Evolutionary conservation across 2,797 vertebrate genomes (phyloP), one percentile per base, ranked within the genome.

Genomic region (Cetoscarus ocellatus): DNA sequence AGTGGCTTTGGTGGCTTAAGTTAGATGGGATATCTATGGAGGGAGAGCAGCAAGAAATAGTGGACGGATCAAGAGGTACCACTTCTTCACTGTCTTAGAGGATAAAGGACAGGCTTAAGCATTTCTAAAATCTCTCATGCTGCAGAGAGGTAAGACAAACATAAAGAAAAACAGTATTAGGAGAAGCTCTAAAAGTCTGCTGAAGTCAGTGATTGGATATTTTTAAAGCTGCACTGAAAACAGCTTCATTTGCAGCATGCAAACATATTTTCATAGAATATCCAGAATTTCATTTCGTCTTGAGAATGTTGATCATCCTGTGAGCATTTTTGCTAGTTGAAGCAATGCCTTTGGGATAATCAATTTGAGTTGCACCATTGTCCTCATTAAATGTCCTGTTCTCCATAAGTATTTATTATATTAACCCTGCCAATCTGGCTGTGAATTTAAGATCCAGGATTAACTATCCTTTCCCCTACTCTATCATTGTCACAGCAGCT

Each of bases 1-100:
- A 76, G 75, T 90, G 87, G 54, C 72, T 84, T 73, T 73, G 82
- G 81, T 70, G 88, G 15, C 44, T 89, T 88, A 91, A 86, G 77
- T 67, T 73, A 80, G 79, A 83, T 78, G 76, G 82, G 73, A 79
- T 86, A 83, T 80, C 77, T 78, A 69, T 64, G 52, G 75, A 70
- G 51, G 18, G 54, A 50, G 74, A 56, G 71, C 67, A 43, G 47
- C 64, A 61, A 42, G 27, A 8, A 51, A 48, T 70, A 56, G 73
- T 79, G 74, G 55, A 83, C 70, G 62, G 75, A 69, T 49, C 55
- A 55, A 61, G 77, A 44, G 60, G 61, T 15, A 53, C 15, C 53
- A 71, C 52, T 39, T 35, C 52, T 82, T 59, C 50, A 61, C 62
- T 42, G 53, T 71, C 49, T 50, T 1, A 5, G 58, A 61, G 57